Evolutionary conservation across 1,140 invertebrate species (phyloP), one percentile per base, ranked within the genome.

Genomic region (Drosophila leontia): DNA sequence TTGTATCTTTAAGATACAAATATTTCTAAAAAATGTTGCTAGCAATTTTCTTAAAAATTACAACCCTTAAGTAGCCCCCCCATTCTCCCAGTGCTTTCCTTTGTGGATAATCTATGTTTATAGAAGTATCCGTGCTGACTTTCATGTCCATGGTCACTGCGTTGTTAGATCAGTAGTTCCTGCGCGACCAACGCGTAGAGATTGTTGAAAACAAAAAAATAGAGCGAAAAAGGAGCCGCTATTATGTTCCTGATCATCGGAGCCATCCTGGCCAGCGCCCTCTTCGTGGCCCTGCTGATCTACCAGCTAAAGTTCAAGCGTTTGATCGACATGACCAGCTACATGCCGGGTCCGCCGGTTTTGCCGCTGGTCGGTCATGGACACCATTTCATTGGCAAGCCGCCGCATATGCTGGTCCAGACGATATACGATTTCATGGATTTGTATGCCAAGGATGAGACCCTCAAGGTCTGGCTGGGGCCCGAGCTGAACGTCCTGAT

Each of bases 391-490:
- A 51, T 92, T 39, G 76, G 80, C 37, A 77, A 72, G 58, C 57
- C 67, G 23, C 86, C 91, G 2, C 78, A 92, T n/a, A 51, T 75
- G 59, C 7, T 88, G 48, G 15, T 88, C 2, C 15, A 60, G 8
- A 44, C 2, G 3, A 37, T 90, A 2, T 5, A 3, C 7, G 47
- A 67, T 0, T 88, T 88, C 23, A 84, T 88, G 85, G 3, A n/a
- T 0, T 5, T 0, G 0, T 90, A 84, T 53, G 34, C 61, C 39
- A 88, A 78, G 63, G 72, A 80, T 29, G 17, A 68, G 6, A 97
- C 97, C 8, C 50, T 88, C 7, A 92, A 92, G 53, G 69, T 92
- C 3, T 92, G 91, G 91, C 62, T 92, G 17, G 91, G 91, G 3
- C 85, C 88, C 3, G 88, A 91, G 67, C 67, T 92, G 0, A 87